These are phyloP conservation scores for Burhinus bistriatus DNA, from an alignment of 2,113 vertebrate species.

Conservation along the genomic window DNA sequence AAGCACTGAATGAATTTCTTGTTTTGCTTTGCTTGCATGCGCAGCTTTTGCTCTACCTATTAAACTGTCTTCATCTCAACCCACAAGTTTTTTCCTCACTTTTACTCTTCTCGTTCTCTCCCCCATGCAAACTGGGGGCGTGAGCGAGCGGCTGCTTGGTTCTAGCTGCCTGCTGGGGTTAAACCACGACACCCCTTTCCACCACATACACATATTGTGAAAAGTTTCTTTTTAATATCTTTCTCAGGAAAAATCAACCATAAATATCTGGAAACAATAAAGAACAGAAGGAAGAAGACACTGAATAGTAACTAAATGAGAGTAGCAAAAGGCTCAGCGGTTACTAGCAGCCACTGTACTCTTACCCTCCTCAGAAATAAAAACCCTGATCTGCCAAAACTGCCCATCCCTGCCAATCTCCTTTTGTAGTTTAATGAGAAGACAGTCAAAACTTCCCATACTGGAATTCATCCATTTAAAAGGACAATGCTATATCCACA, in stretches of 20 bases:
- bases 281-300: not conserved
- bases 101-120: not conserved
- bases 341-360: not conserved
- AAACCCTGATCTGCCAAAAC: not conserved
- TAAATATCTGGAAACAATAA: not conserved
- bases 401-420: not conserved
- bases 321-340: not conserved
- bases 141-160: not conserved
- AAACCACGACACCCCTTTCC: not conserved
- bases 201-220: not conserved
- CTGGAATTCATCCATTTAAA: not conserved
- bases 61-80: not conserved
- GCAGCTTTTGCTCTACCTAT: not conserved
- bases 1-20: not conserved
- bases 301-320: not conserved
- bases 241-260: not conserved
- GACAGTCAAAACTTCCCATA: not conserved
- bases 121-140: not conserved
- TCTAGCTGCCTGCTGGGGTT: not conserved
- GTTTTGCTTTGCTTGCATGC: not conserved
- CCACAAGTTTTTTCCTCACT: not conserved
- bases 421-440: not conserved
- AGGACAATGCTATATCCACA: not conserved
- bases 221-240: not conserved
- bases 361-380: not conserved